Evolutionary conservation across 2,113 vertebrate genomes (phyloP).

Genomic region (Alethe diademata): DNA sequence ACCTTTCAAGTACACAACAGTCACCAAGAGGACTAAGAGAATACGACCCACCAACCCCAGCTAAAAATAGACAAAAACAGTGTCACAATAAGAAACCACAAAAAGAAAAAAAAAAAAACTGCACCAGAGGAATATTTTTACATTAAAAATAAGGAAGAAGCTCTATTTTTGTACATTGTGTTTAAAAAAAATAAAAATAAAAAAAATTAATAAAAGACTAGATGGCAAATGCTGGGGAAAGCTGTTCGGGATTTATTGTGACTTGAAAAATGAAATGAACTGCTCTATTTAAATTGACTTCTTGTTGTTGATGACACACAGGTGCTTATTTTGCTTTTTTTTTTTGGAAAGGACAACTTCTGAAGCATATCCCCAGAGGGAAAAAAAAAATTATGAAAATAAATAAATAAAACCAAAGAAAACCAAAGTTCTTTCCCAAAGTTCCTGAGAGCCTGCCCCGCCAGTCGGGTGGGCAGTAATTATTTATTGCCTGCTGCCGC

Average conservation of each 20-base stretch:
- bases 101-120: slow-evolving; percentile 67
- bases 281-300: slow-evolving; percentile 71
- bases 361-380: slow-evolving; percentile 71
- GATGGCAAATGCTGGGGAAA: slow-evolving; percentile 74
- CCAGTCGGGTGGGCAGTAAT: slow-evolving; percentile 75
- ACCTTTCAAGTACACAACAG: slow-evolving; percentile 87
- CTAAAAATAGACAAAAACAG: slow-evolving; percentile 61
- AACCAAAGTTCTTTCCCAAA: slow-evolving; percentile 79
- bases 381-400: slow-evolving; percentile 1
- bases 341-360: slow-evolving; percentile 68
- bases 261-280: slow-evolving; percentile 76
- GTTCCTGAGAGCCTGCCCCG: slow-evolving; percentile 62
- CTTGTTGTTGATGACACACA: slow-evolving; percentile 66
- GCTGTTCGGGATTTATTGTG: slow-evolving; percentile 72
- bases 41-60: slow-evolving; percentile 80
- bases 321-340: slow-evolving; percentile 70
- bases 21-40: slow-evolving; percentile 84
- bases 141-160: slow-evolving; percentile 84
- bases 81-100: slow-evolving; percentile 63
- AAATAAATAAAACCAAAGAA: slow-evolving; percentile 69
- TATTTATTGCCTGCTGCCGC: slow-evolving; percentile 77
- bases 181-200: slow-evolving; percentile 73
- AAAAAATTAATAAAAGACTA: slow-evolving; percentile 75
- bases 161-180: slow-evolving; percentile 87
- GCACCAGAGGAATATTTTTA: slow-evolving; percentile 86